A percentile compares a stretch with the other conserved stretches of the same genome.
These are phyloP conservation scores for Pollenia griseotomentosa DNA, from an alignment of 2,888 invertebrate species.

Conservation along the genomic window DNA sequence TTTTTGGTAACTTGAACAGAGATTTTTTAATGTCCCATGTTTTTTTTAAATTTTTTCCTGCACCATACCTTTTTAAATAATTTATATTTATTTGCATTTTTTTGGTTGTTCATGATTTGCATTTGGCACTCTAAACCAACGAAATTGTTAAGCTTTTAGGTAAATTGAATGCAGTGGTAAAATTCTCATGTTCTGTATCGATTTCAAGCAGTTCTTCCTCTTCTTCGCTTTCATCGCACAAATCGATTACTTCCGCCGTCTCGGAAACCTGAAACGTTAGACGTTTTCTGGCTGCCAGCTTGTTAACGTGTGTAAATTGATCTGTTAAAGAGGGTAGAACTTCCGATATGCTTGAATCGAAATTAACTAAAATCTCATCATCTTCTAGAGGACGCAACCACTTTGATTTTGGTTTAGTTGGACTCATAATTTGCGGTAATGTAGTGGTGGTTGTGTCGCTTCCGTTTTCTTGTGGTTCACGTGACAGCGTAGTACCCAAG, in stretches of 20 bases:
- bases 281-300: slow-evolving; percentile 71
- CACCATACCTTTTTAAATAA: neutral
- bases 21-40: slow-evolving; percentile 26
- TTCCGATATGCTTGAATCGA: slow-evolving; percentile 83
- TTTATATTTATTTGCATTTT: slow-evolving; percentile 4
- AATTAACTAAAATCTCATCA: slow-evolving; percentile 83
- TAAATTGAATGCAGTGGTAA: slow-evolving; percentile 40
- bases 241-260: slow-evolving; percentile 69
- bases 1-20: slow-evolving; percentile 64
- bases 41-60: neutral
- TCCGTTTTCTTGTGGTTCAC: slow-evolving; percentile 75
- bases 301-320: slow-evolving; percentile 64
- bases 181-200: slow-evolving; percentile 2
- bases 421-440: slow-evolving; percentile 80
- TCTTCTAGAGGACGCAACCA: slow-evolving; percentile 80
- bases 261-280: slow-evolving; percentile 74
- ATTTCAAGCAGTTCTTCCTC: slow-evolving; percentile 34
- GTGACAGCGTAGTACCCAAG: slow-evolving; percentile 81
- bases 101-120: neutral
- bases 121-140: slow-evolving; percentile 44
- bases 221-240: slow-evolving; percentile 51
- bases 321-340: slow-evolving; percentile 78
- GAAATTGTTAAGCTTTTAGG: slow-evolving; percentile 65
- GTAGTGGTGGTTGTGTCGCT: neutral
- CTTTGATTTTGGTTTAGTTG: slow-evolving; percentile 79